Percentiles rank a stretch among this genome's conserved stretches.
These are phyloP conservation scores for Hucho hucho DNA, from an alignment of 2,113 vertebrate species.

Conservation along the genomic window DNA sequence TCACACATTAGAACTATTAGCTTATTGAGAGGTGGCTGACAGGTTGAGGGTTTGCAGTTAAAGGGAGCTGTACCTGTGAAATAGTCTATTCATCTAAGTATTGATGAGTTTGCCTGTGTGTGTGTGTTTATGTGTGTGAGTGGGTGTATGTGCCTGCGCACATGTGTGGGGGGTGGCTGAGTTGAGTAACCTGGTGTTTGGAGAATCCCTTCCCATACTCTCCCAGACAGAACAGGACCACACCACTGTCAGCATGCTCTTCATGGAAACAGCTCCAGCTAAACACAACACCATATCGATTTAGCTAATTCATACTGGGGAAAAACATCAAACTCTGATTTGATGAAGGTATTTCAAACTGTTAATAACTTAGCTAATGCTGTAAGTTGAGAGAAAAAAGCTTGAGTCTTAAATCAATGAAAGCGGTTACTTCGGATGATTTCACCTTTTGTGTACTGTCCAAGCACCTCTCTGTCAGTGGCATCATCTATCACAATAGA, in stretches of 20 bases:
- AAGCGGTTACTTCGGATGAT: neutral
- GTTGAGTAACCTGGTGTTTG: too few species aligned
- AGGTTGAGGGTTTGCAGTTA: slow-evolving; percentile 61
- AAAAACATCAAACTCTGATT: too few species aligned
- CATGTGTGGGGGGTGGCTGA: too few species aligned
- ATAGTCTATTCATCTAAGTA: slow-evolving; percentile 46
- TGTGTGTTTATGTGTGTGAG: too few species aligned
- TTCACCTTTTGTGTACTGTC: too few species aligned
- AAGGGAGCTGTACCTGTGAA: slow-evolving; percentile 51
- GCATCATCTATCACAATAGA: neutral
- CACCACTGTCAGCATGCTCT: too few species aligned
- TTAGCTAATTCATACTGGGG: too few species aligned
- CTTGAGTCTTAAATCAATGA: neutral
- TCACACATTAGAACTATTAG: slow-evolving; percentile 95
- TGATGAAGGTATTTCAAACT: slow-evolving; percentile 4
- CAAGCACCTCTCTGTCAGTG: neutral
- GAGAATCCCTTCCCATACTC: too few species aligned
- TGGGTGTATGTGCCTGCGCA: too few species aligned
- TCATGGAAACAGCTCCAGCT: too few species aligned
- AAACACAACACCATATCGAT: too few species aligned
- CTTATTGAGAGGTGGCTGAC: slow-evolving; percentile 82
- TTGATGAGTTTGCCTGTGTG: slow-evolving; percentile 2
- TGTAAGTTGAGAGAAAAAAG: neutral
- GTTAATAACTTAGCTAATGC: slow-evolving; percentile 39
- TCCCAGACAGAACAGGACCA: too few species aligned